These are phyloP conservation scores for Conus ventricosus DNA, from an alignment of 1,140 invertebrate genomes.

Conservation along the genomic window DNA sequence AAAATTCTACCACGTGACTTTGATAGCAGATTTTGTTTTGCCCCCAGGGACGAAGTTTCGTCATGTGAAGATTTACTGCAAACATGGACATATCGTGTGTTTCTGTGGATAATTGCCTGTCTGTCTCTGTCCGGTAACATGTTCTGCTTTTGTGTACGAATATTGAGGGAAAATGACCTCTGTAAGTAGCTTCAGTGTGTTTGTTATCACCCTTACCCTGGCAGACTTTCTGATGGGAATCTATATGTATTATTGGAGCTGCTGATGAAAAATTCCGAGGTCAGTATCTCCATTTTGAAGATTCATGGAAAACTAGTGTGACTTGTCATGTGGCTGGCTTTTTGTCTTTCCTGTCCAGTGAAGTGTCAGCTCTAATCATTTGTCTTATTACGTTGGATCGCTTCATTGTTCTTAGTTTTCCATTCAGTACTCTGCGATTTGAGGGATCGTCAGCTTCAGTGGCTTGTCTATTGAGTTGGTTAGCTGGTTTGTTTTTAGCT, in stretches of 20 bases:
- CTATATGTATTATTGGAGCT: slow-evolving; percentile 60
- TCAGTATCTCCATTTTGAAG: slow-evolving; percentile 50
- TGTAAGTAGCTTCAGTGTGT: slow-evolving; percentile 41
- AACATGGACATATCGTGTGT: slow-evolving; percentile 34
- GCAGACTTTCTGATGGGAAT: slow-evolving; percentile 66
- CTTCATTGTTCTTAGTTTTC: slow-evolving; percentile 56
- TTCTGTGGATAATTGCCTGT: slow-evolving; percentile 45
- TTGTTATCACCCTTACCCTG: slow-evolving; percentile 54
- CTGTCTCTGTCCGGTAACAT: slow-evolving; percentile 48
- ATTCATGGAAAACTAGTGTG: slow-evolving; percentile 51
- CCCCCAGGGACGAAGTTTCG: slow-evolving; percentile 45
- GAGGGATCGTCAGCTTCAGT: slow-evolving; percentile 28
- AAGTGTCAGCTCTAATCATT: too few relatives aligned
- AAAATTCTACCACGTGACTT: slow-evolving; percentile 6
- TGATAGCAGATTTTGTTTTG: slow-evolving; percentile 38
- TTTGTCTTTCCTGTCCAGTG: slow-evolving; percentile 51
- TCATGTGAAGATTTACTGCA: slow-evolving; percentile 51
- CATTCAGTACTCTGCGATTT: slow-evolving; percentile 42
- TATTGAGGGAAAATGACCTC: background rate
- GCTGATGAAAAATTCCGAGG: slow-evolving; percentile 57
- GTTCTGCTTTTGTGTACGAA: slow-evolving; percentile 38
- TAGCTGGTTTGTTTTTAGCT: slow-evolving; percentile 35
- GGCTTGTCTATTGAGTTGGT: slow-evolving; percentile 26
- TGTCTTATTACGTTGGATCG: too few relatives aligned
- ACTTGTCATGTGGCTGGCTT: slow-evolving; percentile 60